phyloP scores from a whole-genome alignment of 2,797 vertebrate genomes.

The Enteromius argenteus region DNA sequence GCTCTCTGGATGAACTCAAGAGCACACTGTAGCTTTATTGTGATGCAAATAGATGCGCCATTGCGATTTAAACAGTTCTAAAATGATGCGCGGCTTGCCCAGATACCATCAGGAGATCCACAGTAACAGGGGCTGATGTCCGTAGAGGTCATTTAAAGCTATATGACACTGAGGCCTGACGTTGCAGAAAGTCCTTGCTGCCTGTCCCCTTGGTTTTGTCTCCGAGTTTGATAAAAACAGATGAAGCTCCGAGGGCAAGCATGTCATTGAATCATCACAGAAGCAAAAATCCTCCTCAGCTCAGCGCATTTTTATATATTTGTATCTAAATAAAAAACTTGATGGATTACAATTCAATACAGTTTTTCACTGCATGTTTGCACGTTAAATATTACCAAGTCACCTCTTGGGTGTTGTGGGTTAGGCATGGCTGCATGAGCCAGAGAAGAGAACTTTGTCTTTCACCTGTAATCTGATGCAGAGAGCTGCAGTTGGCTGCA shows the following conservation, averaged over 20 bases:
- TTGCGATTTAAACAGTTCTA: slow-evolving; percentile 70
- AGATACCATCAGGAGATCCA: slow-evolving; percentile 68
- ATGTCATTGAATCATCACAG: slow-evolving; percentile 55
- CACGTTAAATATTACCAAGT: slow-evolving; percentile 33
- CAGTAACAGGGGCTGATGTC: slow-evolving; percentile 66
- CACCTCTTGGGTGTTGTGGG: slow-evolving; percentile 38
- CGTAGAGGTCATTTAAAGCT: slow-evolving; percentile 72
- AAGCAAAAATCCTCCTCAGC: background rate
- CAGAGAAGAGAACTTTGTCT: slow-evolving; percentile 76
- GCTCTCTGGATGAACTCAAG: slow-evolving; percentile 55
- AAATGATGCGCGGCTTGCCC: slow-evolving; percentile 60
- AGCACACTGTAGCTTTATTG: slow-evolving; percentile 58
- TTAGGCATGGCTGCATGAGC: slow-evolving; percentile 37
- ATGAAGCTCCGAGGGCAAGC: slow-evolving; percentile 55
- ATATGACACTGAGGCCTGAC: slow-evolving; percentile 73
- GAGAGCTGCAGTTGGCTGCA: slow-evolving; percentile 66
- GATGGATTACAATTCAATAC: slow-evolving; percentile 32
- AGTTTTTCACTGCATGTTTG: slow-evolving; percentile 37
- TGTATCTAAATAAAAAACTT: slow-evolving; percentile 18
- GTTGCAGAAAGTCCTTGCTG: slow-evolving; percentile 68
- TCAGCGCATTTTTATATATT: slow-evolving; percentile 25
- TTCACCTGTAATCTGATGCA: slow-evolving; percentile 80
- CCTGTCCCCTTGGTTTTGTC: slow-evolving; percentile 68
- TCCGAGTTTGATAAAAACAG: slow-evolving; percentile 68
- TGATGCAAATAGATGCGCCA: slow-evolving; percentile 69